Evolutionary conservation across 2,888 invertebrate species (phyloP).

Genomic region (Hydraecia micacea): DNA sequence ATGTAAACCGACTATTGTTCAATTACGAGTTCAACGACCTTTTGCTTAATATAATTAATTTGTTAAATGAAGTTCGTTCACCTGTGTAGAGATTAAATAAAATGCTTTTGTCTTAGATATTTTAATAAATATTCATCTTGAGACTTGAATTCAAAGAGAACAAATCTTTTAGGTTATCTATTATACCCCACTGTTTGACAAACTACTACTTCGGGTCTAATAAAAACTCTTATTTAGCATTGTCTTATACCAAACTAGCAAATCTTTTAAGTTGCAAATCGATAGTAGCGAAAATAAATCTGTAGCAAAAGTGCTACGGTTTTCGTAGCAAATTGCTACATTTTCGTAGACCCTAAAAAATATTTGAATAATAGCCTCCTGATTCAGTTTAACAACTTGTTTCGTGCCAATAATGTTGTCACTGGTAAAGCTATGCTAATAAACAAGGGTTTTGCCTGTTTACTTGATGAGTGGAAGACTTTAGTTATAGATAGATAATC

Average conservation of each 20-base stretch:
- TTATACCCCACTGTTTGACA: neutral
- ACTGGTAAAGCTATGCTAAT: neutral
- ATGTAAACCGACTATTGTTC: constrained; percentile 55
- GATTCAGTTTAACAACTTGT: neutral
- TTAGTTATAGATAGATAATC: no score
- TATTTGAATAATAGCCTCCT: neutral
- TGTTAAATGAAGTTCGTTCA: constrained; percentile 19
- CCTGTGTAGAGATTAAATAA: neutral
- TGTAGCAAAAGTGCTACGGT: constrained; percentile 35
- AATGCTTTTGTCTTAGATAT: neutral
- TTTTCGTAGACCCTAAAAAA: constrained; percentile 28
- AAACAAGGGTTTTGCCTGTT: neutral
- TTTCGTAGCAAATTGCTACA: constrained; percentile 47
- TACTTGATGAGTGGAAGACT: neutral
- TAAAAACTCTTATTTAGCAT: neutral
- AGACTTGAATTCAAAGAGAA: neutral
- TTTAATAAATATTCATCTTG: neutral
- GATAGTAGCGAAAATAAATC: neutral
- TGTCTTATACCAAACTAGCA: neutral
- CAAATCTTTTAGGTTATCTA: neutral
- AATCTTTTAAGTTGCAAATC: neutral
- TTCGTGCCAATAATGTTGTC: neutral
- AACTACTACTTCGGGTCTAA: neutral
- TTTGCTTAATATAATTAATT: constrained; percentile 30
- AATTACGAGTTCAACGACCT: constrained; percentile 56